Conservation (phyloP, 2,888 invertebrate genomes). For the Crematogaster levior region DNA sequence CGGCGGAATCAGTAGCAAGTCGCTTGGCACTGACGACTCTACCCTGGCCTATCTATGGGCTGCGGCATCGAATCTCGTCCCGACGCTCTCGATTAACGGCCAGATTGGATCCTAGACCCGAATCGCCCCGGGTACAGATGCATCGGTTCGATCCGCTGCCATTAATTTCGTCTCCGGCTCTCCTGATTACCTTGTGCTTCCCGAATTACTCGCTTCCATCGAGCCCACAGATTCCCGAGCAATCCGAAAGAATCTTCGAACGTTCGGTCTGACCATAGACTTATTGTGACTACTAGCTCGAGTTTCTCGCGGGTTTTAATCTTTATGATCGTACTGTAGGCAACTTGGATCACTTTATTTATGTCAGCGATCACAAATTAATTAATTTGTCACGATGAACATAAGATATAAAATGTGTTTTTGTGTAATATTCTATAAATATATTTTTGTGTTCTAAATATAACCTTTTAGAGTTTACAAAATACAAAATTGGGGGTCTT, state of each 20-base stretch:
- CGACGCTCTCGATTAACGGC: constrained; percentile 79
- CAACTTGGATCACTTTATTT: constrained; percentile 52
- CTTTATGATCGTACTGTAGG: constrained; percentile 35
- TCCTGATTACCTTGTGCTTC: constrained; percentile 77
- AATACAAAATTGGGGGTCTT: background rate
- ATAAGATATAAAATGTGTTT: background rate
- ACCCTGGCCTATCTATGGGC: constrained; percentile 61
- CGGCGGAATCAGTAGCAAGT: constrained; percentile 43
- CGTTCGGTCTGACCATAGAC: constrained; percentile 64
- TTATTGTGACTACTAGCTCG: constrained; percentile 67
- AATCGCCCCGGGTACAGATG: constrained; percentile 77
- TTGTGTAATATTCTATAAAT: background rate
- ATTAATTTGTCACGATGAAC: background rate
- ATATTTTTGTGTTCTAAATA: no score
- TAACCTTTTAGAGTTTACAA: background rate
- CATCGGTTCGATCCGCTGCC: constrained; percentile 77
- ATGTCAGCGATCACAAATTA: background rate
- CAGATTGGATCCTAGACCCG: constrained; percentile 77
- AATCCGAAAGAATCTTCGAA: constrained; percentile 66
- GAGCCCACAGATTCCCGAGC: constrained; percentile 34
- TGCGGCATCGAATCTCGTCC: constrained; percentile 62
- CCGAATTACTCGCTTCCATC: constrained; percentile 72
- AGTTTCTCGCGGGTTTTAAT: constrained; percentile 51
- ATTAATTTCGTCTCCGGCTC: constrained; percentile 77
- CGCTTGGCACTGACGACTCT: constrained; percentile 42